A percentile compares a stretch with the other conserved stretches of the same genome.
Evolutionary conservation across 2,113 vertebrate species (phyloP).

Genomic region (Pseudopodoces humilis): DNA sequence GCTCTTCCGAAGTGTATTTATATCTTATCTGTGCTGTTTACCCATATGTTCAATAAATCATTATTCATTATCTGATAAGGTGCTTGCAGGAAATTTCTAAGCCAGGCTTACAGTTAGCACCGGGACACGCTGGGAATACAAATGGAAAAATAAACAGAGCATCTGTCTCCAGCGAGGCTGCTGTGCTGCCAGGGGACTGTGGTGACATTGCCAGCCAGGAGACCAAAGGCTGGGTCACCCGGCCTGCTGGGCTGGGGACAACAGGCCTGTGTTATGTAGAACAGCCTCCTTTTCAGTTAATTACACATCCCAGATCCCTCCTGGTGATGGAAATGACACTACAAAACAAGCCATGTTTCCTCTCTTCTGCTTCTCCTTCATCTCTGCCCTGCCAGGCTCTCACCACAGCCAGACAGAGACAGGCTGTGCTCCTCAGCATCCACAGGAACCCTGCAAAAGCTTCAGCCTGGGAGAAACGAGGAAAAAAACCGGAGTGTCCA

Average conservation of each 20-base stretch:
- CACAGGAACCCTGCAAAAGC: not conserved
- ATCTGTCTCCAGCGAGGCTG: conserved; percentile 16
- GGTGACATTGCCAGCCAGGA: not conserved
- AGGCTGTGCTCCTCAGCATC: not conserved
- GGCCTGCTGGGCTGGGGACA: conserved; percentile 4
- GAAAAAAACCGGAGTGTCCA: not conserved
- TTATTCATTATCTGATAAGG: conserved; percentile 72
- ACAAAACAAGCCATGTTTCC: not conserved
- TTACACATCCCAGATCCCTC: not conserved
- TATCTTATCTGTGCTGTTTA: conserved; percentile 66
- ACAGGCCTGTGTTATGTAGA: conserved; percentile 15
- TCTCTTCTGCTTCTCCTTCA: not conserved
- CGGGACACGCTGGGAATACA: conserved; percentile 46
- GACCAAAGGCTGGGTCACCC: conserved; percentile 1
- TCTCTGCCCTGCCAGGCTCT: not conserved
- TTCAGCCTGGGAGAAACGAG: not conserved
- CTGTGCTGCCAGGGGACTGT: not conserved
- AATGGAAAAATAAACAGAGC: conserved; percentile 46
- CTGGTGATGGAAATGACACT: not conserved
- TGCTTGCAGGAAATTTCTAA: conserved; percentile 46
- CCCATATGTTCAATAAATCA: conserved; percentile 71
- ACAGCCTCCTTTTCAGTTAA: conserved; percentile 27
- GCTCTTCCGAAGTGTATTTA: conserved; percentile 34
- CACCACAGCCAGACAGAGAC: not conserved
- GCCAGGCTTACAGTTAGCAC: conserved; percentile 32